These are phyloP conservation scores for Chloroceryle aenea DNA, from an alignment of 2,113 vertebrate species.

Conservation along the genomic window DNA sequence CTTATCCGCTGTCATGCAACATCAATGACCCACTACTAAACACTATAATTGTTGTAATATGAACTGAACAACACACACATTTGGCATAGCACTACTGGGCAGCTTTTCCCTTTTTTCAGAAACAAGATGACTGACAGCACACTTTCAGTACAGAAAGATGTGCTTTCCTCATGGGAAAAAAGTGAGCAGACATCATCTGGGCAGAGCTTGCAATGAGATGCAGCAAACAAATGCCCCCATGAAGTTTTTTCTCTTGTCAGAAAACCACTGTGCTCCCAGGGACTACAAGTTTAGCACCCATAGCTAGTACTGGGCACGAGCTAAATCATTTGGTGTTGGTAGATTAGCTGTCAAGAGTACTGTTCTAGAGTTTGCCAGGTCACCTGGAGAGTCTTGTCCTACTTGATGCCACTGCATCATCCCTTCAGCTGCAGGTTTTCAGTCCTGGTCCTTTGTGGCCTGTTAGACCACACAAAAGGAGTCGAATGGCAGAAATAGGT, in stretches of 20 bases:
- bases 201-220: neutral
- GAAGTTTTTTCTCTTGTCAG: neutral
- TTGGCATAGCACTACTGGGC: neutral
- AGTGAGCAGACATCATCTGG: neutral
- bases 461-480: neutral
- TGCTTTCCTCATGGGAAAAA: neutral
- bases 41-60: neutral
- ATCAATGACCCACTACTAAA: neutral
- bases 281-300: neutral
- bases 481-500: neutral
- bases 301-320: neutral
- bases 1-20: neutral
- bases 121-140: neutral
- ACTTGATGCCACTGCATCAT: neutral
- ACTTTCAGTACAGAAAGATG: neutral
- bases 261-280: neutral
- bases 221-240: rapidly evolving
- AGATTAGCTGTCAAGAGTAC: neutral
- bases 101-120: neutral
- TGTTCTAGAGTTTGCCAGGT: neutral
- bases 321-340: neutral
- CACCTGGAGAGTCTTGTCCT: neutral
- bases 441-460: neutral
- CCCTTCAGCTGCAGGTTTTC: neutral
- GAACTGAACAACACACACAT: neutral